Evolutionary conservation across 2,113 vertebrate genomes (phyloP).

Genomic region (Corythornis vintsioides): DNA sequence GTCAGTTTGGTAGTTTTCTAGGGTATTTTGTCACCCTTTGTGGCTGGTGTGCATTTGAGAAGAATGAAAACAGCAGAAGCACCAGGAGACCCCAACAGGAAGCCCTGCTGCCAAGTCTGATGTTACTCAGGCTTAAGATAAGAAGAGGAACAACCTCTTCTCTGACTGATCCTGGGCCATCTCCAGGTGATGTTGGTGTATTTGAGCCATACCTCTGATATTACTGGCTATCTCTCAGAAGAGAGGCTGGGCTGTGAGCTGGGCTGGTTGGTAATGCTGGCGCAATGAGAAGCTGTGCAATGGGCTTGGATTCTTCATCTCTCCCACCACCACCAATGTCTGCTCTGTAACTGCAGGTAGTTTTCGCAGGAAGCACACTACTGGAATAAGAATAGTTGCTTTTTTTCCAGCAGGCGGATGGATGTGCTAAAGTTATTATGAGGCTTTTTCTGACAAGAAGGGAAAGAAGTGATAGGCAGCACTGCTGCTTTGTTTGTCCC

Average conservation of each 20-base stretch:
- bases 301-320: neutral
- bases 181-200: neutral
- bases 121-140: neutral
- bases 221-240: neutral
- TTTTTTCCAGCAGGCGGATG: neutral
- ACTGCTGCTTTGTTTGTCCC: neutral
- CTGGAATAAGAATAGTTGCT: neutral
- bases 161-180: neutral
- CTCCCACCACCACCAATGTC: neutral
- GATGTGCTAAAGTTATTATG: neutral
- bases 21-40: neutral
- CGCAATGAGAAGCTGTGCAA: neutral
- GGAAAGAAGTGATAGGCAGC: neutral
- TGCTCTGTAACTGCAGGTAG: neutral
- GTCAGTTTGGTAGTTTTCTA: neutral
- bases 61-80: neutral
- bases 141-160: neutral
- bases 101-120: neutral
- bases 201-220: neutral
- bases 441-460: neutral
- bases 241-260: neutral
- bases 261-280: neutral
- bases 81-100: fast-evolving
- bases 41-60: neutral
- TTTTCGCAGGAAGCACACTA: neutral